These are phyloP conservation scores for Druon quercuslanigerum DNA, from an alignment of 1,140 invertebrate species.

Conservation along the genomic window DNA sequence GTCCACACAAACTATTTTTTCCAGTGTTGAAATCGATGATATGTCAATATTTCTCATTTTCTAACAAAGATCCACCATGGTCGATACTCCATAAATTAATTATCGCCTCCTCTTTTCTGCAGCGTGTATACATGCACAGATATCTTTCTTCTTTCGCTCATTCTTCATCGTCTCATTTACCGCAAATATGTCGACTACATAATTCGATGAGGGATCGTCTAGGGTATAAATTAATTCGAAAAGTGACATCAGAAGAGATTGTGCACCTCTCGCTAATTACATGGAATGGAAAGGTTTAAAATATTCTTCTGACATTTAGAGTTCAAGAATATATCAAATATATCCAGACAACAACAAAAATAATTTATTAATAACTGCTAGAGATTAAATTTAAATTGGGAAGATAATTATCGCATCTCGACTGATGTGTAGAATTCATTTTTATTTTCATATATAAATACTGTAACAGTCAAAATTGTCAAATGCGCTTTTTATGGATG, in stretches of 20 bases:
- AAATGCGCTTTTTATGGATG: not conserved
- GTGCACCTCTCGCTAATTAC: not conserved
- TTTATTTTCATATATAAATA: not conserved
- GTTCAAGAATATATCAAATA: not conserved
- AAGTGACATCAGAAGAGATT: constrained; percentile 10
- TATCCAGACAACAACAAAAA: not conserved
- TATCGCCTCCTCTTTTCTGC: not conserved
- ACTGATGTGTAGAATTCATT: not conserved
- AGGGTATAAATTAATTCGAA: constrained; percentile 7
- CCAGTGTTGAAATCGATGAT: too few species aligned
- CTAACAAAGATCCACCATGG: too few species aligned
- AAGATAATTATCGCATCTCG: not conserved
- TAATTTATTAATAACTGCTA: not conserved
- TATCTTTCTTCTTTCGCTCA: constrained; percentile 39
- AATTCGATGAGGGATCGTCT: not conserved
- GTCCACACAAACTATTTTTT: too few species aligned
- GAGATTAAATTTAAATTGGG: not conserved
- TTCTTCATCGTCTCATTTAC: constrained; percentile 49
- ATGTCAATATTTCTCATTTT: too few species aligned
- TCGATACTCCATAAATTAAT: not conserved
- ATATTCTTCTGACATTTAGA: too few species aligned
- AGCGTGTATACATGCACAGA: not conserved
- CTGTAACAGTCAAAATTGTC: not conserved
- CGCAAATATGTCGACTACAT: not conserved
- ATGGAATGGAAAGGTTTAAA: not conserved